These are phyloP conservation scores for Nylanderia fulva DNA, from an alignment of 1,140 invertebrate genomes.

Conservation along the genomic window DNA sequence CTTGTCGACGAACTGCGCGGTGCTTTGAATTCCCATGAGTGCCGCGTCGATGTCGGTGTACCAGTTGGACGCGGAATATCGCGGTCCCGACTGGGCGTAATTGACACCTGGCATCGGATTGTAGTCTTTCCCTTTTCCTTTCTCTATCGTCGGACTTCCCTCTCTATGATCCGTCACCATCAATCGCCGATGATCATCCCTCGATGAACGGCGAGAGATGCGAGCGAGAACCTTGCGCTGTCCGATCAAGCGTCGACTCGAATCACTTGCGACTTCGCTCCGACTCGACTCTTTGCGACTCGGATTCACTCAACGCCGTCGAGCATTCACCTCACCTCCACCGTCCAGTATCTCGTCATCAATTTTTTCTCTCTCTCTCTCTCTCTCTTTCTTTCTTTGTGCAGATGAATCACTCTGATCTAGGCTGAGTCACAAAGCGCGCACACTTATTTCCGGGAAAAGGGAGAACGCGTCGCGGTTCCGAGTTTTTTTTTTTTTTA, in stretches of 20 bases:
- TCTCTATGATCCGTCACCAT: neutral
- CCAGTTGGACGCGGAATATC: conserved; percentile 72
- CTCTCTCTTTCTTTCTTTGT: neutral
- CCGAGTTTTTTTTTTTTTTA: neutral
- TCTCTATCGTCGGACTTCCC: neutral
- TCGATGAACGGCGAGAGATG: too few relatives aligned
- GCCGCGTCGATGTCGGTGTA: conserved; percentile 77
- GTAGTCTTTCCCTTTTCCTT: neutral
- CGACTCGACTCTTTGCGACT: neutral
- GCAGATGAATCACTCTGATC: conserved; percentile 53
- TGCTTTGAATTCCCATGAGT: conserved; percentile 86
- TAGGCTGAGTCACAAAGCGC: conserved; percentile 12
- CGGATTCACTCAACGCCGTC: conserved; percentile 40
- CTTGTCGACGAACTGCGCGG: conserved; percentile 84
- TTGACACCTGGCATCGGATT: conserved; percentile 72
- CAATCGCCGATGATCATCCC: neutral
- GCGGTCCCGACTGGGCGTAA: conserved; percentile 70
- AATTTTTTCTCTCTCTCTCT: neutral
- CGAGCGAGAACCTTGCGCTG: neutral
- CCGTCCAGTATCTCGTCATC: neutral
- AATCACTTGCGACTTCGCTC: conserved; percentile 58
- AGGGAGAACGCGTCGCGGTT: neutral
- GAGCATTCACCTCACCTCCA: conserved; percentile 54
- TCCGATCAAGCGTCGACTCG: conserved; percentile 52
- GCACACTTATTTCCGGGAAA: conserved; percentile 7